phyloP scores from a whole-genome alignment of 2,888 invertebrate genomes.

The Pomacea canaliculata region DNA sequence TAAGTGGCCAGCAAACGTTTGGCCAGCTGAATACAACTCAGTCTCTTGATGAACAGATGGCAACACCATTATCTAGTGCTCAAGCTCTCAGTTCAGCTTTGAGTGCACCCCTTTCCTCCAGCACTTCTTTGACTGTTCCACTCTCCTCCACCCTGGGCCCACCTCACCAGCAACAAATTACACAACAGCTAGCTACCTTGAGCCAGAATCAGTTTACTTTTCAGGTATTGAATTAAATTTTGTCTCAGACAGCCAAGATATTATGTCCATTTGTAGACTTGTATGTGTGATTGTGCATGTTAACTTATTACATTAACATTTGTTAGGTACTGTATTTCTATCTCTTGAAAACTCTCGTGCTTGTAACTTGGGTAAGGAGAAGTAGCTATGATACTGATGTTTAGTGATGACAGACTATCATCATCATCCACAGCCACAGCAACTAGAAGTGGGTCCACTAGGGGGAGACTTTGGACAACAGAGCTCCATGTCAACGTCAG shows the following conservation, averaged over 20 bases:
- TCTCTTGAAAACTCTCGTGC: no score
- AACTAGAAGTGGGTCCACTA: conserved; percentile 17
- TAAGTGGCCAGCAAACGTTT: conserved; percentile 55
- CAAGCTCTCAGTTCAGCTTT: conserved; percentile 1
- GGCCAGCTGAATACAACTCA: conserved; percentile 32
- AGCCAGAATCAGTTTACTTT: conserved; percentile 37
- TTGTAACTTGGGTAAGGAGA: no score
- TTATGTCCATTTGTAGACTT: no score
- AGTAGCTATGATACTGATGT: no score
- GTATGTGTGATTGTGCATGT: no score
- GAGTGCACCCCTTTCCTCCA: conserved; percentile 5
- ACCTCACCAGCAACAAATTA: conserved; percentile 15
- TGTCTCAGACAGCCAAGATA: no score
- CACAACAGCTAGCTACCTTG: conserved; percentile 17
- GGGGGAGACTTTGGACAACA: conserved; percentile 17
- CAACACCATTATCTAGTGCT: conserved; percentile 8
- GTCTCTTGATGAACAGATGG: conserved; percentile 26
- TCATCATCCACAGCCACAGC: conserved; percentile 17
- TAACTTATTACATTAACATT: no score
- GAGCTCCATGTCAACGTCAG: conserved; percentile 34
- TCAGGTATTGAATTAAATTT: conserved; percentile 30
- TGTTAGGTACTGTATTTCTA: no score
- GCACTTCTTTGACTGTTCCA: not conserved
- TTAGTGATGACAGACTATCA: not conserved
- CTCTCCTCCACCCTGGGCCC: not conserved